These are phyloP conservation scores for Aselliscus stoliczkanus DNA, from an alignment of 2,797 vertebrate genomes.

Conservation along the genomic window DNA sequence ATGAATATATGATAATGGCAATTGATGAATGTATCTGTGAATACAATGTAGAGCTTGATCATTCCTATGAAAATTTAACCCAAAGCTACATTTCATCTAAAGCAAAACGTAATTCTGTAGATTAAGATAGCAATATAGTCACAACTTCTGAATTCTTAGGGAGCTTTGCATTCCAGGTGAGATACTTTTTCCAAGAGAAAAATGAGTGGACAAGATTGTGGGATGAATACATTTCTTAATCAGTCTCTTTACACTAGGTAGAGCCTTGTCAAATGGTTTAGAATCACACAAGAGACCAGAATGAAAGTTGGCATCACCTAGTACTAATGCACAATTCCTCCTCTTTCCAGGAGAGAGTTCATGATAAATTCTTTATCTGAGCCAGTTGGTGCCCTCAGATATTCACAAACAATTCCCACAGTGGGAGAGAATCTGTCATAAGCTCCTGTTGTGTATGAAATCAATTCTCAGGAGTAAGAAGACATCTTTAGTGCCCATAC, in stretches of 20 bases:
- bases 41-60: background rate
- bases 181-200: background rate
- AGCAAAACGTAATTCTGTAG: background rate
- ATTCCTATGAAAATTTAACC: background rate
- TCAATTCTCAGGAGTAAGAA: conserved; percentile 57
- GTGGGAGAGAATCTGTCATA: conserved; percentile 62
- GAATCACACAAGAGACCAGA: conserved; percentile 17
- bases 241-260: background rate
- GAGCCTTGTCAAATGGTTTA: background rate
- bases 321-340: conserved; percentile 27
- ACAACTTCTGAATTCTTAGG: background rate
- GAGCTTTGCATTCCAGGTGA: background rate
- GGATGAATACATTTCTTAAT: background rate
- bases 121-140: background rate
- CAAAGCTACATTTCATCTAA: background rate
- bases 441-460: conserved; percentile 62
- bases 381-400: conserved; percentile 18
- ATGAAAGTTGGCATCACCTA: conserved; percentile 17
- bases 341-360: conserved; percentile 6
- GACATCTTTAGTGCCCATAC: conserved; percentile 30
- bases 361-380: conserved; percentile 43
- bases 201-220: background rate
- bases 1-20: background rate
- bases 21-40: background rate
- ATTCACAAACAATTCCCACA: conserved; percentile 46